Percentiles rank a stretch among this genome's conserved stretches.
Evolutionary conservation across 2,888 invertebrate species (phyloP).

Genomic region (Eupithecia pulchellata): DNA sequence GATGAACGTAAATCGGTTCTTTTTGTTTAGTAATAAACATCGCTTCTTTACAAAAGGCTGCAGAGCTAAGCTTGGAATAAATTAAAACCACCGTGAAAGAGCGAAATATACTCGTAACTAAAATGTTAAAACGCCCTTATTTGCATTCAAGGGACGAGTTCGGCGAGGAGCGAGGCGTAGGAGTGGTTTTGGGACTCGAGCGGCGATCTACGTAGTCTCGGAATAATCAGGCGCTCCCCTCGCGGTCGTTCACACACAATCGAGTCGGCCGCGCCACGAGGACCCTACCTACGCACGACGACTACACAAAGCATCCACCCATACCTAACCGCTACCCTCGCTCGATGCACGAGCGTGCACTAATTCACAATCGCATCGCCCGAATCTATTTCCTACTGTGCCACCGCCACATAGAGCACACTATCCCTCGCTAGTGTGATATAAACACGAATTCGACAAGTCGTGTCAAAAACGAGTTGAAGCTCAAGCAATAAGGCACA

Average conservation of each 20-base stretch:
- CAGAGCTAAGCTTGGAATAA: conserved; percentile 52
- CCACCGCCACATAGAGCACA: conserved; percentile 27
- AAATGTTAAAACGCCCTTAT: conserved; percentile 67
- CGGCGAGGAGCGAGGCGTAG: conserved; percentile 51
- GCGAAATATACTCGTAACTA: conserved; percentile 52
- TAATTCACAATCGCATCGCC: conserved; percentile 52
- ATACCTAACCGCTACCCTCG: conserved; percentile 70
- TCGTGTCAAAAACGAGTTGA: conserved; percentile 62
- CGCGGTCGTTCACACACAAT: conserved; percentile 84
- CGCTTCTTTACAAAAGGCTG: conserved; percentile 36
- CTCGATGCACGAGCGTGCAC: conserved; percentile 61
- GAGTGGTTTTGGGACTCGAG: conserved; percentile 73
- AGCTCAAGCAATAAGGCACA: conserved; percentile 63
- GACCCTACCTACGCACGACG: conserved; percentile 78
- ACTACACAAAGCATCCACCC: conserved; percentile 77
- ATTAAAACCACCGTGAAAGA: conserved; percentile 49
- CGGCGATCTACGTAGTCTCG: conserved; percentile 74
- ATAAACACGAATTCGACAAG: conserved; percentile 53
- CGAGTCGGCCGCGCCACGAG: conserved; percentile 71
- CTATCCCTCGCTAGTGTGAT: conserved; percentile 18
- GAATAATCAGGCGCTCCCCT: conserved; percentile 82
- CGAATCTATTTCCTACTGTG: conserved; percentile 36
- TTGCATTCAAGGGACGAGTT: conserved; percentile 70
- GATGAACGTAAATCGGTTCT: conserved; percentile 32
- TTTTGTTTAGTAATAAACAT: conserved; percentile 40